Conservation (phyloP, 2,888 invertebrate species). For the Plutella xylostella region DNA sequence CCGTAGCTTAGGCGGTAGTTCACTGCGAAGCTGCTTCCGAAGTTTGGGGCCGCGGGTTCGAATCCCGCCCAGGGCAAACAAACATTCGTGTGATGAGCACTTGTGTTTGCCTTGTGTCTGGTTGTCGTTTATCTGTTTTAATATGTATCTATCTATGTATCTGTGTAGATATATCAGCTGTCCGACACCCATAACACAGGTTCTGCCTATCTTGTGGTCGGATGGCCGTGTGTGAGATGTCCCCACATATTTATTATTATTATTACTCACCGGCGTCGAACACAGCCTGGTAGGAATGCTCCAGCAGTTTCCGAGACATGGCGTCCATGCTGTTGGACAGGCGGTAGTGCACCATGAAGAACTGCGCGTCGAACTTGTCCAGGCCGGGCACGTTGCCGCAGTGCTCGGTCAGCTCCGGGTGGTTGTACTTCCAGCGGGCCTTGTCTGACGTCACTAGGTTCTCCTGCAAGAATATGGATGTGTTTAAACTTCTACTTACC, state of each 20-base stretch:
- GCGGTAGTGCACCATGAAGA: conserved; percentile 71
- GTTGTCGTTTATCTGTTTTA: too few relatives aligned
- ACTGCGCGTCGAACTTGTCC: conserved; percentile 73
- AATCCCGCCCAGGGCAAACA: not conserved
- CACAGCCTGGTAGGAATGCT: conserved; percentile 31
- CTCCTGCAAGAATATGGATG: conserved; percentile 53
- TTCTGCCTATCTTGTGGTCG: too few relatives aligned
- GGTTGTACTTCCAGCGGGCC: conserved; percentile 71
- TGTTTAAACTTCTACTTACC: too few relatives aligned
- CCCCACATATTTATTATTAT: too few relatives aligned
- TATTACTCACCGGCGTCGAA: conserved; percentile 24
- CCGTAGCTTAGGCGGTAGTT: too few relatives aligned
- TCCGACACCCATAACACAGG: too few relatives aligned
- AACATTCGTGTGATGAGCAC: not conserved
- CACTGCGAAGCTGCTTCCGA: too few relatives aligned
- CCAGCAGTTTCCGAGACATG: conserved; percentile 28
- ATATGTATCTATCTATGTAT: too few relatives aligned
- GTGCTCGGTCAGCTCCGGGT: conserved; percentile 71
- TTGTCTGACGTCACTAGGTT: conserved; percentile 80
- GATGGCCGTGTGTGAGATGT: too few relatives aligned
- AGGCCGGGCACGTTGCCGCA: conserved; percentile 70
- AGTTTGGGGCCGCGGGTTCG: too few relatives aligned
- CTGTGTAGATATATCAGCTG: too few relatives aligned
- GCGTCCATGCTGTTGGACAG: conserved; percentile 24
- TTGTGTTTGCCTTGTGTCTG: too few relatives aligned